Evolutionary conservation across 1,140 invertebrate genomes (phyloP), one percentile per base, ranked within the genome.

Genomic region (Nixonia krombeini): DNA sequence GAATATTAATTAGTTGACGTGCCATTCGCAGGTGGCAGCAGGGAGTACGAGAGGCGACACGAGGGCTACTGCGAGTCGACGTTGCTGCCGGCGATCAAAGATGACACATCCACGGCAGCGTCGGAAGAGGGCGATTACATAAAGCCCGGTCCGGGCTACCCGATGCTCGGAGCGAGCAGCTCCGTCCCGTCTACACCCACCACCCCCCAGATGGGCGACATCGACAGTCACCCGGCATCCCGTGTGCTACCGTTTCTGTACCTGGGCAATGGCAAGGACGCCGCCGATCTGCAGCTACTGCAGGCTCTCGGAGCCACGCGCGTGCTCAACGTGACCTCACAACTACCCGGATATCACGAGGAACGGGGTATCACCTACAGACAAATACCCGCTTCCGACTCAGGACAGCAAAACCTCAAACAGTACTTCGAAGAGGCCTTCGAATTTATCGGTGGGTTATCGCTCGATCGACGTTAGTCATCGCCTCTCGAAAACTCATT

Each of bases 401-500:
- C 91, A 31, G 91, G 92, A 7, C 92, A 94, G 73, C 94, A 96
- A 79, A 96, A 96, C 84, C 90, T 96, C 9, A 93, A 93, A 73
- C 94, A 96, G 86, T 96, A 95, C 87, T 96, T 96, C 85, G 92
- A 95, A 76, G 93, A 95, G 80, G 93, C 94, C 50, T 94, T 92
- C 79, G 90, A 93, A 63, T 96, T 96, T 85, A 96, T 96, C 74
- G 94, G 94, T 96, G 84, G 49, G 53, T 15, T 13, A n/a, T n/a
- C n/a, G n/a, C n/a, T n/a, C n/a, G n/a, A n/a, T n/a, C n/a, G n/a
- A n/a, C n/a, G n/a, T n/a, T n/a, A n/a, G n/a, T n/a, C n/a, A n/a
- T n/a, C n/a, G n/a, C n/a, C n/a, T n/a, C n/a, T n/a, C n/a, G n/a
- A n/a, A n/a, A n/a, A n/a, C n/a, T n/a, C n/a, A n/a, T n/a, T n/a